Percentiles rank a stretch among this genome's conserved stretches.
Evolutionary conservation across 2,888 invertebrate species (phyloP).

Genomic region (Branchipolynoe longqiensis): DNA sequence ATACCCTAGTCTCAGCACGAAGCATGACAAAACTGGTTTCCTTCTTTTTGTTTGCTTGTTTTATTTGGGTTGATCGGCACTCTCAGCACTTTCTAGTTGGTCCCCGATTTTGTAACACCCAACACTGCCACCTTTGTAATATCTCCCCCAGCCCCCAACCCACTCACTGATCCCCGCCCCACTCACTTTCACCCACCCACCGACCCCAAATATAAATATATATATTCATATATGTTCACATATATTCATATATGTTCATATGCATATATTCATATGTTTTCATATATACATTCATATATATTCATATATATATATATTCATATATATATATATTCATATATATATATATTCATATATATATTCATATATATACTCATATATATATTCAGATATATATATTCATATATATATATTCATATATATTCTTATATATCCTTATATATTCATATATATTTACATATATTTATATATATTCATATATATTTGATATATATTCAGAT

Average conservation of each 20-base stretch:
- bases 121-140: no score
- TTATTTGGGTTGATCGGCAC: no score
- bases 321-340: constrained; percentile 24
- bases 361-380: neutral
- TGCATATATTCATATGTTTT: neutral
- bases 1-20: no score
- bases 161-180: no score
- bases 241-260: neutral
- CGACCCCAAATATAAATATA: neutral
- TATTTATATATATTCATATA: constrained; percentile 11
- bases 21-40: no score
- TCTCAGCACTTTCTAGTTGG: neutral
- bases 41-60: no score
- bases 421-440: constrained; percentile 18
- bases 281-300: neutral
- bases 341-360: constrained; percentile 11
- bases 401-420: constrained; percentile 40
- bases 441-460: constrained; percentile 30
- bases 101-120: neutral
- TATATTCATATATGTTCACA: neutral
- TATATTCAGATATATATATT: constrained; percentile 13
- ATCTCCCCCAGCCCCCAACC: no score
- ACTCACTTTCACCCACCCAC: no score
- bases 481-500: neutral
- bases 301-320: constrained; percentile 26